A percentile compares a stretch with the other conserved stretches of the same genome.
Evolutionary conservation across 2,888 invertebrate genomes (phyloP).

Genomic region (Drosophila kambysellisi): DNA sequence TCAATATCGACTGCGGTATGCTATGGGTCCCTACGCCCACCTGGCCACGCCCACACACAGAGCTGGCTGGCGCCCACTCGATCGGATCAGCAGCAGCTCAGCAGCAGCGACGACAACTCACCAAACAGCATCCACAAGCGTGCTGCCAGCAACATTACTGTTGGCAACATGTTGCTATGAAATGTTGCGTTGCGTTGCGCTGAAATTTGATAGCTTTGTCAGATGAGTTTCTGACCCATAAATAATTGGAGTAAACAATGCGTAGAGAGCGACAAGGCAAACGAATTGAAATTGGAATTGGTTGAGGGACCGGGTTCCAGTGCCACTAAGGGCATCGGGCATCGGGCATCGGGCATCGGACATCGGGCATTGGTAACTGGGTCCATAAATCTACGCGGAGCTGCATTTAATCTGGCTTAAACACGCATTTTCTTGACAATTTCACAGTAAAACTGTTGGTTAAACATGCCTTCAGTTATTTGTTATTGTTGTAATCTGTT

Average conservation of each 20-base stretch:
- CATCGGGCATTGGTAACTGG: conserved; percentile 15
- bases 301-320: background rate
- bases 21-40: conserved; percentile 51
- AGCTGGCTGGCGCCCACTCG: conserved; percentile 52
- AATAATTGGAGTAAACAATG: conserved; percentile 76
- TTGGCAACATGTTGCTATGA: conserved; percentile 12
- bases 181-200: conserved; percentile 20
- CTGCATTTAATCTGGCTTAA: conserved; percentile 80
- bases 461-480: conserved; percentile 44
- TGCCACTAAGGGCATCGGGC: background rate
- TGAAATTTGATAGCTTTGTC: conserved; percentile 60
- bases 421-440: conserved; percentile 80
- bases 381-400: conserved; percentile 66
- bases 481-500: conserved; percentile 15
- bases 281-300: conserved; percentile 51
- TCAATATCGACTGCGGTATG: conserved; percentile 56
- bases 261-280: conserved; percentile 43
- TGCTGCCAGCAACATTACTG: conserved; percentile 34
- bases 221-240: conserved; percentile 68
- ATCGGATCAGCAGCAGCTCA: conserved; percentile 44
- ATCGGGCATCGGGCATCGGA: conserved; percentile 8
- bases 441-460: conserved; percentile 71
- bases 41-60: conserved; percentile 60
- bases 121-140: conserved; percentile 54
- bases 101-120: conserved; percentile 30